Conservation (phyloP, 2,113 vertebrate species). For the Pedetes capensis region DNA sequence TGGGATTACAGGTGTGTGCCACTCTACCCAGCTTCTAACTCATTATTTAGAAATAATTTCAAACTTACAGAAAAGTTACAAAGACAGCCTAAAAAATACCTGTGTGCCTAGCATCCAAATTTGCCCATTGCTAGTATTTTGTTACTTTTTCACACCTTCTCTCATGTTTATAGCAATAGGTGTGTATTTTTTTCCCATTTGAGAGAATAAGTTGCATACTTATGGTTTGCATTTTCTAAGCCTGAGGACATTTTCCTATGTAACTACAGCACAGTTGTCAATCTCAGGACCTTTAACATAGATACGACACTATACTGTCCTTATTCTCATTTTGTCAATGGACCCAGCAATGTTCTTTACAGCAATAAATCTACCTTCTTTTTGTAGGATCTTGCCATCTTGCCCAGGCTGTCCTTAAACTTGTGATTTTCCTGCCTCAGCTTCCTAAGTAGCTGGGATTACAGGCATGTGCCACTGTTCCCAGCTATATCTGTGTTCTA, state of each 20-base stretch:
- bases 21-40: no score
- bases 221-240: background rate
- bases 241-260: background rate
- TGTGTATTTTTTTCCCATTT: background rate
- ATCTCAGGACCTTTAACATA: background rate
- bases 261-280: background rate
- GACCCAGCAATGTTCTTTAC: background rate
- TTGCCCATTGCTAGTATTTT: no score
- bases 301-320: background rate
- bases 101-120: background rate
- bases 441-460: background rate
- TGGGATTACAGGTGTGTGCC: no score
- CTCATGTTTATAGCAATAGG: background rate
- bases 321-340: background rate
- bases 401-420: background rate
- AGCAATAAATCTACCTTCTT: rapidly evolving
- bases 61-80: background rate
- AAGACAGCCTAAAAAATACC: background rate
- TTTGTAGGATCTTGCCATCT: background rate
- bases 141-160: no score
- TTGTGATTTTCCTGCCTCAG: background rate
- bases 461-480: background rate
- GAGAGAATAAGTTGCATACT: background rate
- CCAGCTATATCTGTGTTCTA: background rate
- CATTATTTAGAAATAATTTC: background rate